Base-by-base conservation (phyloP, 2,888 invertebrate genomes). In the Mantis religiosa region DNA sequence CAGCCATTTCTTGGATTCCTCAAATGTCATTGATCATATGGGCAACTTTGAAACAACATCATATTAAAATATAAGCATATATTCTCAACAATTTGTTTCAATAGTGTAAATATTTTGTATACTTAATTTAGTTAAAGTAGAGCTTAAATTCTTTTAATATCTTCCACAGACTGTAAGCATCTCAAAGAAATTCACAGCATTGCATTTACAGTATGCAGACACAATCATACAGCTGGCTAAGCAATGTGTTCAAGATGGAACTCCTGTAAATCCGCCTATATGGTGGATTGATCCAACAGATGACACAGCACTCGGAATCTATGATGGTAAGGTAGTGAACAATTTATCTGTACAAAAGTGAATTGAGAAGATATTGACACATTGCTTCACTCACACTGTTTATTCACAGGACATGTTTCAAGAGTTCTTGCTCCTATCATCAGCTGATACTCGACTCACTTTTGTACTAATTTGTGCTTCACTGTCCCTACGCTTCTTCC, bases 221-320 rank as follows among this genome's bases (percentile, higher is more conserved):
- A 94, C 95, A 1, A 93, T 94, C 82, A 96, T 97, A 89, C 93
- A 95, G 90, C 93, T 94, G 4, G 95, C 95, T 0, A 91, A 95
- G 87, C 93, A 94, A 7, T 94, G 96, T 0, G 94, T 95, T 0
- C 90, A 91, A 2, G 93, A 94, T 1, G 97, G 97, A 15, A 94
- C 94, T 4, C 97, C 97, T 0, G 95, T 97, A 14, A 97, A 97
- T 93, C 94, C 96, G 3, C 98, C 98, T 0, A 94, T 98, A 82
- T 98, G 98, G 98, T 98, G 97, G 97, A 92, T 96, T 0, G 96
- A 95, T 91, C 97, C 97, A 0, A 92, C 92, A 0, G 96, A 97
- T 91, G 91, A 92, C 30, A 94, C 94, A 28, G 96, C 97, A 0
- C 93, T 93, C 47, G 92, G 91, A n/a, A 93, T 94, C 89, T 93